Conservation (phyloP, 2,113 vertebrate genomes). For the Oceanodroma tethys region DNA sequence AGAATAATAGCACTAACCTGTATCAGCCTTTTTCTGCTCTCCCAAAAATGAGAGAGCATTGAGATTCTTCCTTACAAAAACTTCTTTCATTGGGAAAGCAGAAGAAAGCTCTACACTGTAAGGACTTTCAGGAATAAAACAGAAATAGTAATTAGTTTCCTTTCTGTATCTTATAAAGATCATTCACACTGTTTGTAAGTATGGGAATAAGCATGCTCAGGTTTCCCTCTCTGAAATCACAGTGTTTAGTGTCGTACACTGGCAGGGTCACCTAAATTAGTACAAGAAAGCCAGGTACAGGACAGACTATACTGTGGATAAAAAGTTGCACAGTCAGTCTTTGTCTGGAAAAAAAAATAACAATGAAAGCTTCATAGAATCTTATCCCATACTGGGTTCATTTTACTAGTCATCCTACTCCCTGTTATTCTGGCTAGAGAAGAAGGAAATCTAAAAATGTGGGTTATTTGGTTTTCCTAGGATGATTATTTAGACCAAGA, state of each 20-base stretch:
- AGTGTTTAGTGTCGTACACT: neutral
- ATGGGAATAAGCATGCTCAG: neutral
- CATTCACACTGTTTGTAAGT: neutral
- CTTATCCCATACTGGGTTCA: neutral
- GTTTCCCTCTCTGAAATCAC: neutral
- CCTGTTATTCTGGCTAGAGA: neutral
- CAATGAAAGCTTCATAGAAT: neutral
- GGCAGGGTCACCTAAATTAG: neutral
- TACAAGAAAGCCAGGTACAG: neutral
- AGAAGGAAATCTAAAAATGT: neutral
- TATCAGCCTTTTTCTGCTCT: neutral
- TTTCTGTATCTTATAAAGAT: neutral
- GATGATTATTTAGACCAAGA: neutral
- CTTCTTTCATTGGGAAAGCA: neutral
- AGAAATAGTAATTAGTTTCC: neutral
- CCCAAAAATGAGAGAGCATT: neutral
- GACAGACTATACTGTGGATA: neutral
- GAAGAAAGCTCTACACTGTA: neutral
- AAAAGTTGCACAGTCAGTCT: neutral
- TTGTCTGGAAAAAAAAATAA: neutral
- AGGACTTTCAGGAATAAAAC: neutral
- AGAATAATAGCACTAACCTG: neutral
- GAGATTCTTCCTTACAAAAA: neutral
- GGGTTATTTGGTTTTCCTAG: neutral
- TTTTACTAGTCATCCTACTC: neutral